phyloP scores from a whole-genome alignment of 2,888 invertebrate species.

The Ornithoptera priamus region DNA sequence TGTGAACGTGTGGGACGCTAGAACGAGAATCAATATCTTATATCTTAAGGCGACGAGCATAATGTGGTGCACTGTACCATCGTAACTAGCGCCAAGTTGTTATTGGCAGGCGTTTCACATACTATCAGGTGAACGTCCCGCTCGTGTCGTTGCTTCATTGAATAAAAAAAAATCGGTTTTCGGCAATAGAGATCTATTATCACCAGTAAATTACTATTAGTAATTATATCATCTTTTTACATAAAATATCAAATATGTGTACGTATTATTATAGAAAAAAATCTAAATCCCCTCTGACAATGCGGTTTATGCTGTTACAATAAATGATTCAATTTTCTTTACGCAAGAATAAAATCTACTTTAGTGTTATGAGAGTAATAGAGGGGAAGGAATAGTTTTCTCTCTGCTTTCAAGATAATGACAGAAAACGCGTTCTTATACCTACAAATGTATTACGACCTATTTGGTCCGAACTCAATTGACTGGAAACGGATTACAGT shows the following conservation, averaged over 20 bases:
- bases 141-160: too few species aligned
- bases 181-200: too few species aligned
- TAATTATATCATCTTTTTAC: too few species aligned
- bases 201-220: too few species aligned
- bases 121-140: too few species aligned
- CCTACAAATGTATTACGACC: constrained; percentile 73
- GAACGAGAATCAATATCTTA: too few species aligned
- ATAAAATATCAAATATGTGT: background rate
- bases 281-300: constrained; percentile 67
- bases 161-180: too few species aligned
- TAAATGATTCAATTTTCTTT: constrained; percentile 69
- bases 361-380: constrained; percentile 76
- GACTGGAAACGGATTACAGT: constrained; percentile 40
- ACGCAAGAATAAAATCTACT: constrained; percentile 29
- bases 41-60: too few species aligned
- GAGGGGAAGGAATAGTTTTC: constrained; percentile 75
- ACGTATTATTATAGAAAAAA: constrained; percentile 3
- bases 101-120: too few species aligned
- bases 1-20: too few species aligned
- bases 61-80: too few species aligned
- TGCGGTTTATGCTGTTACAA: constrained; percentile 73
- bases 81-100: too few species aligned
- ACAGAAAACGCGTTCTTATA: constrained; percentile 77
- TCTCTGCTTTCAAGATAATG: constrained; percentile 79
- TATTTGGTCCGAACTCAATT: constrained; percentile 41